A percentile compares a stretch with the other conserved stretches of the same genome.
Evolutionary conservation across 2,888 invertebrate species (phyloP).

Genomic region (Chouioia cunea): DNA sequence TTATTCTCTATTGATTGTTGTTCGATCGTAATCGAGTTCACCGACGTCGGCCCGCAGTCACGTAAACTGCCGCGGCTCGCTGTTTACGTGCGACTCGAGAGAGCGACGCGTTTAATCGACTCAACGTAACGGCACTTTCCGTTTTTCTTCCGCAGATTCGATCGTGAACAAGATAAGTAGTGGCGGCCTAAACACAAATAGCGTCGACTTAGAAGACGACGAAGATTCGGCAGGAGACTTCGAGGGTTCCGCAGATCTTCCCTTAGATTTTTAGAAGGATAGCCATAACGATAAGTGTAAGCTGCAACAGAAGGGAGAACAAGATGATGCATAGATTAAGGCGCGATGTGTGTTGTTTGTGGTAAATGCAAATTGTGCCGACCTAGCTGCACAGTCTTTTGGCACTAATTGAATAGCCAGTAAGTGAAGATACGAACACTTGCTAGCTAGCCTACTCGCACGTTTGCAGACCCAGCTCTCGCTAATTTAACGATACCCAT

Average conservation of each 20-base stretch:
- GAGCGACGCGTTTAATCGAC: too few species aligned
- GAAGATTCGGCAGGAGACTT: conserved; percentile 79
- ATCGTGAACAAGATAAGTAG: conserved; percentile 69
- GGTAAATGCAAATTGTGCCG: too few species aligned
- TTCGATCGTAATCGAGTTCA: background rate
- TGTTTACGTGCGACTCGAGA: too few species aligned
- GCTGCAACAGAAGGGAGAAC: too few species aligned
- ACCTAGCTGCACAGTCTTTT: conserved; percentile 4
- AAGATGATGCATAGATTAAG: too few species aligned
- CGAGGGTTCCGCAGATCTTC: conserved; percentile 84
- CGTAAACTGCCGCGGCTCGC: too few species aligned
- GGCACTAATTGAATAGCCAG: conserved; percentile 38
- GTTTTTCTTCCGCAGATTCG: conserved; percentile 60
- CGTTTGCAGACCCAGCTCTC: too few species aligned
- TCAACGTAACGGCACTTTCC: background rate
- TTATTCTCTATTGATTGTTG: background rate
- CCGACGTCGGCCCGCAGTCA: background rate
- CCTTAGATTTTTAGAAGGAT: conserved; percentile 77
- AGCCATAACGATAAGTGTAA: background rate
- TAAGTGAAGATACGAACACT: conserved; percentile 24
- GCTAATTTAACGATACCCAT: too few species aligned
- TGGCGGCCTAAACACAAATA: conserved; percentile 71
- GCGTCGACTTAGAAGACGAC: conserved; percentile 79
- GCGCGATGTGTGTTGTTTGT: too few species aligned
- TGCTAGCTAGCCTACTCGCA: too few species aligned